phyloP scores from a whole-genome alignment of 2,888 invertebrate species.

The Branchellion lobata region DNA sequence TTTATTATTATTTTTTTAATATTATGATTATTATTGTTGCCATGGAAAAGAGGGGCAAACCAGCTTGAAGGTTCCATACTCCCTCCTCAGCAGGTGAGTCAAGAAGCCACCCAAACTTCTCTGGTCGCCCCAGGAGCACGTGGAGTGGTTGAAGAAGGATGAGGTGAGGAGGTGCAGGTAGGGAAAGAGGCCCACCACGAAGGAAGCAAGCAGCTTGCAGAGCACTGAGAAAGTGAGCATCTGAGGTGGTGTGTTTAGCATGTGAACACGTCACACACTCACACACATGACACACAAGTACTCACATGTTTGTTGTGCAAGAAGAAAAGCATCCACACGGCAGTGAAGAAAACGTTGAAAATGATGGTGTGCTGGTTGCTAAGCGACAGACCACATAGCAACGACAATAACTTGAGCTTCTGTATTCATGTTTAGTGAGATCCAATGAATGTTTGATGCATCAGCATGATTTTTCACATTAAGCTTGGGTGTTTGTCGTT shows the following conservation, averaged over 20 bases:
- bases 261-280: neutral
- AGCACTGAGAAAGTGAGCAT: slow-evolving; percentile 23
- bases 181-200: slow-evolving; percentile 55
- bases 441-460: too few species aligned
- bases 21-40: too few species aligned
- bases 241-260: slow-evolving; percentile 17
- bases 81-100: slow-evolving; percentile 57
- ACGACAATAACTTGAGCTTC: slow-evolving; percentile 55
- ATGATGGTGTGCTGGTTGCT: slow-evolving; percentile 61
- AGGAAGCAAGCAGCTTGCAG: slow-evolving; percentile 24
- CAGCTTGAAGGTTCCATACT: slow-evolving; percentile 60
- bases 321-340: slow-evolving; percentile 54
- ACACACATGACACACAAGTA: too few species aligned
- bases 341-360: slow-evolving; percentile 55
- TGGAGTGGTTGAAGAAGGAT: slow-evolving; percentile 53
- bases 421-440: too few species aligned
- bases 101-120: slow-evolving; percentile 56
- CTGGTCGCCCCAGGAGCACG: slow-evolving; percentile 62
- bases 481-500: too few species aligned
- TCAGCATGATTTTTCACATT: too few species aligned
- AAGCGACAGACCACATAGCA: slow-evolving; percentile 57
- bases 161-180: slow-evolving; percentile 59
- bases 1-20: too few species aligned
- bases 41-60: too few species aligned
- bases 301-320: neutral